Percentiles rank a stretch among this genome's conserved stretches.
Conservation (phyloP, 2,797 vertebrate species). For the Halcyon leucocephala region DNA sequence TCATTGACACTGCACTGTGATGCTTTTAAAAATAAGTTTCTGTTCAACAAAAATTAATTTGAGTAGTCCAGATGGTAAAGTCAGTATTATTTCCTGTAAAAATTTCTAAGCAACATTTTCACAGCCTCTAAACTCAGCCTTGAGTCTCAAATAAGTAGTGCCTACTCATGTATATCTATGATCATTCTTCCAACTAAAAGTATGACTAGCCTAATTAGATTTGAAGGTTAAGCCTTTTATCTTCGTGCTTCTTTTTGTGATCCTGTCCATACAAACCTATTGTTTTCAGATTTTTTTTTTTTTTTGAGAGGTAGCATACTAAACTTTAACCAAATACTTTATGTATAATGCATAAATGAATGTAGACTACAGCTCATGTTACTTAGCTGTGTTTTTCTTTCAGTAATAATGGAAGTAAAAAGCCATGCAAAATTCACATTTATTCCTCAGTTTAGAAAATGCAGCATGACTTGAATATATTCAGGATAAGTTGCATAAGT, state of each 20-base stretch:
- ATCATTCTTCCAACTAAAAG: not conserved
- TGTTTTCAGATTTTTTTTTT: not conserved
- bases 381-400: not conserved
- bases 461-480: not conserved
- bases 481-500: not conserved
- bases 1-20: not conserved
- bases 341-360: conserved; percentile 14
- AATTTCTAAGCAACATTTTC: not conserved
- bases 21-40: not conserved
- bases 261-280: not conserved
- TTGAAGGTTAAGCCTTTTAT: not conserved
- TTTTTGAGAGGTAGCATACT: not conserved
- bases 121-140: not conserved
- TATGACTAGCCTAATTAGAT: not conserved
- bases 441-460: conserved; percentile 1
- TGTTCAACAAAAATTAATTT: not conserved
- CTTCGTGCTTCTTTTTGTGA: not conserved
- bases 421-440: not conserved
- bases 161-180: not conserved
- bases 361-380: not conserved
- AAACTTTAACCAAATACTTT: not conserved
- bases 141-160: not conserved
- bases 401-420: not conserved
- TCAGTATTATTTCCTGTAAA: not conserved
- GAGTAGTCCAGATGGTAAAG: not conserved